Base-by-base conservation (phyloP, 1,140 invertebrate species). In the Pseudoatta argentina region DNA sequence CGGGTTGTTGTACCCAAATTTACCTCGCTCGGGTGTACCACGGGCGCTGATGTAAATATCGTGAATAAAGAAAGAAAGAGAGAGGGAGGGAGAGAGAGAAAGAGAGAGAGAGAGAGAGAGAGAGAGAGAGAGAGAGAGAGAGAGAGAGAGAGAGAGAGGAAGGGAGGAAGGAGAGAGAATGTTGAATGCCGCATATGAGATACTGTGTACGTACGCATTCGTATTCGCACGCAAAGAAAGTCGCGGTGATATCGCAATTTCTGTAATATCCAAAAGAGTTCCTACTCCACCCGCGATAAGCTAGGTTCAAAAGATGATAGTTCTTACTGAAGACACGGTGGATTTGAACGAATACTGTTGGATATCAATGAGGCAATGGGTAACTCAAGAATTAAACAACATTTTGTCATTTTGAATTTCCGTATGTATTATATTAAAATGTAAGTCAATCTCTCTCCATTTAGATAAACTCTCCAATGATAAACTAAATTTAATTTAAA, bases 1-100 rank as follows among this genome's bases (percentile, higher is more conserved):
- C 77, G 78, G 76, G 85, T 86, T 82, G 77, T 86, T 86, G 85
- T 66, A 82, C 85, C 85, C 76, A 86, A 86, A 86, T 86, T 86
- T 71, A 85, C 76, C 85, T 71, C 66, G 66, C 79, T 83, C 79
- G 39, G 79, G 44, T 73, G 79, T 83, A 83, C 69, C 79, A 83
- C 39, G 69, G 55, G 61, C 69, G 69, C 24, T 24, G 79, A 83
- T 83, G 79, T 83, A 83, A 87, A 57, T 73, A 82, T 55, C 51
- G 64, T 59, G 77, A 77, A 66, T 57, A 82, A 3, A 76, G 39
- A 59, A 44, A 64, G 30, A 34, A 6, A 30, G 30, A 30, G 30
- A 30, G 30, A 30, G 30, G 3, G 30, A 0, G 30, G 71, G 3
- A 76, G 39, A 59, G 27, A 64, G 30, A 34, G 5, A 30, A 3